phyloP scores from a whole-genome alignment of 1,140 invertebrate species.

The Lepeophtheirus salmonis region DNA sequence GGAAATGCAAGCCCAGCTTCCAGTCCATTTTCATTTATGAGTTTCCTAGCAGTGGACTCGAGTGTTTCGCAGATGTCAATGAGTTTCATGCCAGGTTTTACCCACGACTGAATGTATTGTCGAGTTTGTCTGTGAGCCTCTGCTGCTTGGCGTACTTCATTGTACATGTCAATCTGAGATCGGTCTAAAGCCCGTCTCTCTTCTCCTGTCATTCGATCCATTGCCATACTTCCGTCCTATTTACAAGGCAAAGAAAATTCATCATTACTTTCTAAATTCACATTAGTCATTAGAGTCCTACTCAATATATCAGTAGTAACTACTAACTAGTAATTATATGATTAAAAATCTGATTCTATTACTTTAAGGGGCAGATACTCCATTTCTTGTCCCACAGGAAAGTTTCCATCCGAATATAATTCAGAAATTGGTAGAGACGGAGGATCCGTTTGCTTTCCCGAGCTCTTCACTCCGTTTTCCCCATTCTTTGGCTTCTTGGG shows the following conservation, averaged over 20 bases:
- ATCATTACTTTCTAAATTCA: no score
- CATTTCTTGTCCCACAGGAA: constrained; percentile 31
- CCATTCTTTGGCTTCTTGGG: constrained; percentile 27
- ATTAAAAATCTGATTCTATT: no score
- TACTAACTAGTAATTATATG: no score
- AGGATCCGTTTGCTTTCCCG: constrained; percentile 54
- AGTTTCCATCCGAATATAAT: constrained; percentile 57
- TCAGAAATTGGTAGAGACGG: constrained; percentile 67
- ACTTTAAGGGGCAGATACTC: constrained; percentile 23
- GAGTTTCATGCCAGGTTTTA: constrained; percentile 98
- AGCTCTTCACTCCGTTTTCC: constrained; percentile 32
- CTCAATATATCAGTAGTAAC: no score
- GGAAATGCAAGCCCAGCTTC: constrained; percentile 95
- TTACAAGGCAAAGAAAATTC: no score
- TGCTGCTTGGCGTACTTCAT: constrained; percentile 50
- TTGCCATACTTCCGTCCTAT: constrained; percentile 59
- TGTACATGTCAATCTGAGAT: constrained; percentile 56
- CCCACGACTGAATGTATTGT: constrained; percentile 67
- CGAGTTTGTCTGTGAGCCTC: constrained; percentile 42
- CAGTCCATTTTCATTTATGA: constrained; percentile 87
- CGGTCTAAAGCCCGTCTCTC: constrained; percentile 53
- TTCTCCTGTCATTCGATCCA: constrained; percentile 66
- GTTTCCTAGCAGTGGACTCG: constrained; percentile 66
- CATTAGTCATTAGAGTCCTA: no score
- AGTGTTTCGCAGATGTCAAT: constrained; percentile 95